phyloP scores from a whole-genome alignment of 2,797 vertebrate genomes.

The Staurois parvus region DNA sequence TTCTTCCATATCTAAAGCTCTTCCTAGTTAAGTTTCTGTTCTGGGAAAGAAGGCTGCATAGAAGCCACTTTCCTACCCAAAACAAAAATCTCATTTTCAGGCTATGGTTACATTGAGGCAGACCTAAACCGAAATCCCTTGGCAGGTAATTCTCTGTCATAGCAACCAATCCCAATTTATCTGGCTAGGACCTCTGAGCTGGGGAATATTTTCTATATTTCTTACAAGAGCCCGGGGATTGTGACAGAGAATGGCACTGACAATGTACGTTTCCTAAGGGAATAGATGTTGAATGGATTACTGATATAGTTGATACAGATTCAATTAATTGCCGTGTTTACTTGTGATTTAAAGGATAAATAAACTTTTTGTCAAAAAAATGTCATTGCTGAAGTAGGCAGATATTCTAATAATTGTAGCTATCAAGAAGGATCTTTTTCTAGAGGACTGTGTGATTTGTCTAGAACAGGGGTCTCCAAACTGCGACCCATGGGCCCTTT shows the following conservation, averaged over 20 bases:
- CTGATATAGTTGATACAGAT: neutral
- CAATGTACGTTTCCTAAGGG: neutral
- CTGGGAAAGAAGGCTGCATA: neutral
- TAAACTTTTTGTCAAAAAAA: too few species aligned
- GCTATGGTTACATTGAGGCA: constrained; percentile 6
- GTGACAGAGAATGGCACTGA: neutral
- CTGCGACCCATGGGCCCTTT: too few species aligned
- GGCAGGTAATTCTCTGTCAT: constrained; percentile 36
- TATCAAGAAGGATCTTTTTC: too few species aligned
- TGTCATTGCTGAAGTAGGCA: too few species aligned
- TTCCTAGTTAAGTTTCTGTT: neutral
- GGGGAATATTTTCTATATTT: neutral
- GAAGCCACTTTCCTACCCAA: neutral
- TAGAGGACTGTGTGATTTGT: too few species aligned
- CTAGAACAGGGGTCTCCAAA: too few species aligned
- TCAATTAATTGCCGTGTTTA: neutral
- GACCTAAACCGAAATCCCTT: constrained; percentile 44
- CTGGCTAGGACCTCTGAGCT: constrained; percentile 15
- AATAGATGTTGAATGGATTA: neutral
- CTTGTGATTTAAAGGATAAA: too few species aligned
- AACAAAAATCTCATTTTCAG: constrained; percentile 32
- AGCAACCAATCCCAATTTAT: constrained; percentile 39
- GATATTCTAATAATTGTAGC: too few species aligned
- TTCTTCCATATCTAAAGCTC: constrained; percentile 8
- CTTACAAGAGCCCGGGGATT: constrained; percentile 2